These are phyloP conservation scores for Ladona fulva DNA, from an alignment of 1,140 invertebrate species.

Conservation along the genomic window DNA sequence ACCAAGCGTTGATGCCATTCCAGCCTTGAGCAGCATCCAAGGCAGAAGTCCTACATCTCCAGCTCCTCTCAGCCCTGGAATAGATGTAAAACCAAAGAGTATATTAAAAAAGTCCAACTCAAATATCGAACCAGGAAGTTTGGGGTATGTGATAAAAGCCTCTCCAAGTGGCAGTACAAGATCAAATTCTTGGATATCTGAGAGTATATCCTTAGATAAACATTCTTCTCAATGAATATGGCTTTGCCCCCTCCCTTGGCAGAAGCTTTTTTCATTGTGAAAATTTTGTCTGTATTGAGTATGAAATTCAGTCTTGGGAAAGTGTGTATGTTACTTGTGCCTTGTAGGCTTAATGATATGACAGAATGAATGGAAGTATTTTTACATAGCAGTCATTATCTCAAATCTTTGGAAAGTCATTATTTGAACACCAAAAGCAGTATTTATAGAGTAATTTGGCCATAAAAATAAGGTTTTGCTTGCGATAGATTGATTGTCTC, in stretches of 20 bases:
- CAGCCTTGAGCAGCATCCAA: background rate
- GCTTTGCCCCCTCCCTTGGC: background rate
- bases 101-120: slow-evolving; percentile 32
- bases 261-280: background rate
- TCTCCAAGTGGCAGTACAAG: slow-evolving; percentile 21
- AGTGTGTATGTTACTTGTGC: background rate
- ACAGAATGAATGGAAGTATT: slow-evolving; percentile 1
- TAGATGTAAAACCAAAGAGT: slow-evolving; percentile 29
- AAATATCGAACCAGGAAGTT: slow-evolving; percentile 27
- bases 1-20: slow-evolving; percentile 18
- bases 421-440: background rate
- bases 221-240: background rate
- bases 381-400: slow-evolving; percentile 2
- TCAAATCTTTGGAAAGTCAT: background rate
- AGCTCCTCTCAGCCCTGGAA: slow-evolving; percentile 16
- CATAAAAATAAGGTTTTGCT: too few species aligned
- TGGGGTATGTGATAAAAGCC: slow-evolving; percentile 24
- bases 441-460: too few species aligned
- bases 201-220: background rate
- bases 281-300: background rate
- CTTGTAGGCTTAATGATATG: background rate
- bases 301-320: background rate
- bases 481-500: too few species aligned
- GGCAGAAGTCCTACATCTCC: slow-evolving; percentile 22
- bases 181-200: slow-evolving; percentile 22